Evolutionary conservation across 2,113 vertebrate genomes (phyloP).

Genomic region (Micronycteris hirsuta): DNA sequence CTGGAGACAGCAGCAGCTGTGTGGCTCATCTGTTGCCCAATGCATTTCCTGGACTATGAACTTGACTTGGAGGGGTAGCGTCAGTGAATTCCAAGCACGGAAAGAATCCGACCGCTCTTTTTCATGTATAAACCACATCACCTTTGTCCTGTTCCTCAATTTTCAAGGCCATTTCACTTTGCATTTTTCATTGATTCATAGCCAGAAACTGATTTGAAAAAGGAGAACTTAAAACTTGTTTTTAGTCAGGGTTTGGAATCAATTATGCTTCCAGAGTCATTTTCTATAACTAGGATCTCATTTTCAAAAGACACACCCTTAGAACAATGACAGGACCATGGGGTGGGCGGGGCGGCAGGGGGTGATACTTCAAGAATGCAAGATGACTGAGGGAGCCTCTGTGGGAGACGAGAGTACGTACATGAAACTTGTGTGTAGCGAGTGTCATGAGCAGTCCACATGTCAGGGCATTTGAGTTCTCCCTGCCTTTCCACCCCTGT

Average conservation of each 20-base stretch:
- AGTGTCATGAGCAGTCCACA: not conserved
- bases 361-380: not conserved
- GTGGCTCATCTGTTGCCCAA: not conserved
- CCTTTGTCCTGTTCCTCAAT: not conserved
- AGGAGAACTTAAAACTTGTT: not conserved
- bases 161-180: not conserved
- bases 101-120: constrained; percentile 17
- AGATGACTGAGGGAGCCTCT: accelerated
- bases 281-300: not conserved
- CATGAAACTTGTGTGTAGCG: accelerated
- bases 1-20: not conserved
- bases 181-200: constrained; percentile 46
- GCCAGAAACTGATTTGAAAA: constrained; percentile 29
- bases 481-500: not conserved
- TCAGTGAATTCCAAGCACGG: not conserved
- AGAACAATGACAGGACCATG: not conserved
- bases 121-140: constrained; percentile 2
- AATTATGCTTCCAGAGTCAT: not conserved
- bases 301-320: not conserved
- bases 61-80: not conserved
- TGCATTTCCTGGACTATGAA: not conserved
- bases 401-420: not conserved
- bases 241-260: constrained; percentile 21
- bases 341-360: accelerated
- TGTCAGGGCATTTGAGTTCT: not conserved